Base-by-base conservation (phyloP, 2,888 invertebrate species). In the Parnassius orleans region DNA sequence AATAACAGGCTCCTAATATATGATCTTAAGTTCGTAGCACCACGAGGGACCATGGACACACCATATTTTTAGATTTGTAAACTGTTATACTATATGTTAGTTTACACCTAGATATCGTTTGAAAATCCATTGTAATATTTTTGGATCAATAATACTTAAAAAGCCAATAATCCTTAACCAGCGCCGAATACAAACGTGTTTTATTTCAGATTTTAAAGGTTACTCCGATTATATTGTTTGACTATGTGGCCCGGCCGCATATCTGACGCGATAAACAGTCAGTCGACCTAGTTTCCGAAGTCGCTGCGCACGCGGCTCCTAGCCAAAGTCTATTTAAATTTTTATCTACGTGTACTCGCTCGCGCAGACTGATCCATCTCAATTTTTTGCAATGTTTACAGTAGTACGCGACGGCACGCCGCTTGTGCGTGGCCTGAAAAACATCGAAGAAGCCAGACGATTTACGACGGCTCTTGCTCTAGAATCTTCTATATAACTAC, bases 251-350 rank as follows among this genome's bases (percentile, higher is more conserved):
- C 24, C 55, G 59, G 74, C 81, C 78, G 75, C 80, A 83, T 84
- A 82, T 84, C 82, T 84, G 81, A 78, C 83, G 82, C 83, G 72
- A 82, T 85, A 83, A 85, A 82, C 84, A 82, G 79, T 79, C 72
- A 72, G 80, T 73, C 86, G 87, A 87, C 87, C 87, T 78, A 87
- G 77, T 87, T 87, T 84, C 78, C 82, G 80, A 81, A 79, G 76
- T 77, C 78, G 72, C 74, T 74, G 74, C 74, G 72, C 74, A 70
- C 80, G 81, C 78, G 86, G 86, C 84, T 83, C 80, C 70, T 80
- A 80, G 87, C 87, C 87, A 87, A 87, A 65, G 77, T 87, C 87
- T 87, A 87, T 87, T 87, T 87, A 75, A 73, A 83, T 80, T 81
- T 85, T 85, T 83, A 85, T 83, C 84, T 85, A 80, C 83, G 83